Conservation (phyloP, 64 coral and sea anemone genomes). For the Montipora foliosa region DNA sequence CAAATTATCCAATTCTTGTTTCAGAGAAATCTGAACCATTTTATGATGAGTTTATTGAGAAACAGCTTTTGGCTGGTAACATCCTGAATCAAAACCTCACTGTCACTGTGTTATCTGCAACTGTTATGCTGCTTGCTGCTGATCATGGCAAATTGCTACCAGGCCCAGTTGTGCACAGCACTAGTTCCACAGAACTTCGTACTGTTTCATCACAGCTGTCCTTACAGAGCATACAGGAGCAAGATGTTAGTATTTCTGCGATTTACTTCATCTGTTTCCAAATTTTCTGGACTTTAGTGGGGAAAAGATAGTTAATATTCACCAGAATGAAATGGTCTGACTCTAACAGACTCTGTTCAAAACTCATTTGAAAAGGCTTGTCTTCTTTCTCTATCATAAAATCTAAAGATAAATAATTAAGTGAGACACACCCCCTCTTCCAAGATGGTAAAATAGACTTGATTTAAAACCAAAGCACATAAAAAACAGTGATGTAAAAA, state of each 20-base stretch:
- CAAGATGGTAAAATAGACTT: too few species aligned
- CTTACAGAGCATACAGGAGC: constrained; percentile 26
- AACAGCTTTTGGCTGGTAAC: constrained; percentile 93
- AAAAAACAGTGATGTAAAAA: too few species aligned
- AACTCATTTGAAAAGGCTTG: too few species aligned
- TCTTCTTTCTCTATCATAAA: too few species aligned
- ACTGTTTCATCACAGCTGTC: constrained; percentile 44
- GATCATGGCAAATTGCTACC: constrained; percentile 62
- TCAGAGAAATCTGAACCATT: constrained; percentile 85
- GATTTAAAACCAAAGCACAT: too few species aligned
- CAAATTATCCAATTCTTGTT: background rate
- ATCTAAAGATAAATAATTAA: too few species aligned
- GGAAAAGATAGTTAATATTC: background rate
- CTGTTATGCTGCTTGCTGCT: constrained; percentile 66
- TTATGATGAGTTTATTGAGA: constrained; percentile 98
- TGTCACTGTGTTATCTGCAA: constrained; percentile 70
- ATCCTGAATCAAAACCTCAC: constrained; percentile 68
- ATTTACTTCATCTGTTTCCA: background rate
- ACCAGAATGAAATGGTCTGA: too few species aligned
- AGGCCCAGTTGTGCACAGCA: background rate
- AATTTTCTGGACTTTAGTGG: background rate
- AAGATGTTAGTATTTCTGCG: background rate
- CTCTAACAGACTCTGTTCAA: too few species aligned
- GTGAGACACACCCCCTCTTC: too few species aligned
- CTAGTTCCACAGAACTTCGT: background rate